phyloP scores from a whole-genome alignment of 2,888 invertebrate genomes.

The Fragum whitleyi region DNA sequence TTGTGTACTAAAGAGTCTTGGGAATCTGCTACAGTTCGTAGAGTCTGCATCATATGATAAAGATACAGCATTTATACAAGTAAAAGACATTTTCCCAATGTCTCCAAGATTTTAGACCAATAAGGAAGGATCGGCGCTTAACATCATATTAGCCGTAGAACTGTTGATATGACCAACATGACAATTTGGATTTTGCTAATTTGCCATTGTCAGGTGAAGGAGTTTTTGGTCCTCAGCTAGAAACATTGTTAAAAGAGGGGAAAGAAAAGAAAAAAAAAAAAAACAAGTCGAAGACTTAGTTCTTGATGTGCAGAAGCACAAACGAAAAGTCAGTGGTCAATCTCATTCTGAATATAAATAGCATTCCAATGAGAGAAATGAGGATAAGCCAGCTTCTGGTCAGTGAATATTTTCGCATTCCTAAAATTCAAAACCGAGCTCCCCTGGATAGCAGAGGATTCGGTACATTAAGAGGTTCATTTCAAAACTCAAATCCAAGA shows the following conservation, averaged over 20 bases:
- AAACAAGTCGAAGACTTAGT: conserved; percentile 22
- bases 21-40: conserved; percentile 11
- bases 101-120: conserved; percentile 17
- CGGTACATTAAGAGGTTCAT: conserved; percentile 1
- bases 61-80: neutral
- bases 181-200: conserved; percentile 11
- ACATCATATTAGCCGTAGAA: conserved; percentile 19
- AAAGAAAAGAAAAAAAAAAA: conserved; percentile 28
- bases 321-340: conserved; percentile 1
- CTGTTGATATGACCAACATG: conserved; percentile 14
- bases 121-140: conserved; percentile 20
- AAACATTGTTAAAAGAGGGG: neutral
- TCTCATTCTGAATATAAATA: neutral
- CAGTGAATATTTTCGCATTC: conserved; percentile 29
- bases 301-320: conserved; percentile 16
- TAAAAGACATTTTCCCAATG: conserved; percentile 33
- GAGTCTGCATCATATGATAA: conserved; percentile 11
- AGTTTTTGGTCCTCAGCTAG: conserved; percentile 13
- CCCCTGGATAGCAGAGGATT: neutral
- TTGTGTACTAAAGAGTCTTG: conserved; percentile 12
- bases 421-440: conserved; percentile 4
- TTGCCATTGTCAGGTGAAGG: conserved; percentile 28
- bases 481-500: neutral
- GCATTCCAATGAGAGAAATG: too few species aligned
- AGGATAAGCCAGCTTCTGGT: neutral